These are phyloP conservation scores for Drosophila pegasa DNA, from an alignment of 2,888 invertebrate genomes.

Conservation along the genomic window DNA sequence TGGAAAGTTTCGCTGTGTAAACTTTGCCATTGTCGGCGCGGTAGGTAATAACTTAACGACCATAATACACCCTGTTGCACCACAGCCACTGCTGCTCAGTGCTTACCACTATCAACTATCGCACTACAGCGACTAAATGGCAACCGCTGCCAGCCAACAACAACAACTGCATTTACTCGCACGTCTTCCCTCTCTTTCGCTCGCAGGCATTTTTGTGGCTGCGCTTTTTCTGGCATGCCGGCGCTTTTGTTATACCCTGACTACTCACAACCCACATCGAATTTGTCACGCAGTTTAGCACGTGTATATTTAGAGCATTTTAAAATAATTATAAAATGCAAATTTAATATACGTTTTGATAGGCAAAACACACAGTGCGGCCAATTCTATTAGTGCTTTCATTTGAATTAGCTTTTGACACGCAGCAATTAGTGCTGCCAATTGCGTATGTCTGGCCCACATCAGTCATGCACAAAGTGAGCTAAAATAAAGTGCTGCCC, in stretches of 20 bases:
- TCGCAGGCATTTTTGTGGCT: conserved; percentile 37
- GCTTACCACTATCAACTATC: conserved; percentile 50
- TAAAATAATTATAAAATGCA: not conserved
- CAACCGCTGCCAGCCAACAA: conserved; percentile 40
- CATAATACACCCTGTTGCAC: conserved; percentile 81
- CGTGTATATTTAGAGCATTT: not conserved
- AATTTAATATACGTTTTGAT: not conserved
- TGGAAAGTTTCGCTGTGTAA: conserved; percentile 72
- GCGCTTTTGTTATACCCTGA: conserved; percentile 44
- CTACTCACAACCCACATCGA: not conserved
- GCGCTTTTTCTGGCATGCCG: conserved; percentile 52
- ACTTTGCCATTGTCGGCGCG: conserved; percentile 72
- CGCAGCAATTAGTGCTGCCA: not conserved
- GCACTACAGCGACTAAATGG: conserved; percentile 41
- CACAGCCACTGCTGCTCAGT: conserved; percentile 43
- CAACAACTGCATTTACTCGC: conserved; percentile 19
- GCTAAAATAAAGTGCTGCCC: not conserved
- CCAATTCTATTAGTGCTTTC: not conserved
- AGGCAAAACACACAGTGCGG: not conserved
- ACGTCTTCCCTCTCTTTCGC: not conserved
- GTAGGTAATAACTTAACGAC: conserved; percentile 80
- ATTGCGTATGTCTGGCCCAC: too few species aligned
- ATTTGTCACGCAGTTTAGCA: not conserved
- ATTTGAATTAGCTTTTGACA: conserved; percentile 2
- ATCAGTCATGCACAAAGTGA: not conserved